Evolutionary conservation across 2,888 invertebrate genomes (phyloP), one percentile per base, ranked within the genome.

Genomic region (Schrankia costaestrigalis): DNA sequence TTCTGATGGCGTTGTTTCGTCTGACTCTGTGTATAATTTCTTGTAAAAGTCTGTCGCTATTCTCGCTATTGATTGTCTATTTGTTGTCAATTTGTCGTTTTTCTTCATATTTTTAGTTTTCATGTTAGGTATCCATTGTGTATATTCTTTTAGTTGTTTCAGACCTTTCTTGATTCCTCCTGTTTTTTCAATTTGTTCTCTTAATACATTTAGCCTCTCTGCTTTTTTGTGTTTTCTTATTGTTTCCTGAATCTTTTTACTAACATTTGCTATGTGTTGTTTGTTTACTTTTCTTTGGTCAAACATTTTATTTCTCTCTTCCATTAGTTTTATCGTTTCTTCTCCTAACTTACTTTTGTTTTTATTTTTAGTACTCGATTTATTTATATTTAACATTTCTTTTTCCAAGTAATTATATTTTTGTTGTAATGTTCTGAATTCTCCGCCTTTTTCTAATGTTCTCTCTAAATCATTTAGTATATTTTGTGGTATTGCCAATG

Each of bases 71-170:
- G 15, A 8, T 22, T 4, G 7, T 26, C 33, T 26, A 2, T 15
- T 33, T 15, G 22, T 24, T 8, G 14, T 15, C 2, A 15, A 7
- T 22, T 33, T 9, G 4, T 12, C 14, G 3, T 4, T 15, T 2
- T 21, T n/a, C 7, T 15, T 17, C 4, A 26, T 32, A 13, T 10
- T 22, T 26, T 33, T 19, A 1, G 10, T 33, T 27, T 33, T 39
- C 9, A 45, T 33, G 6, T 48, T 49, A 6, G 49, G 35, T 31
- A 54, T 46, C 46, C 49, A 54, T 31, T 46, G 34, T 25, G 39
- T 36, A 7, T 40, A 38, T 22, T 42, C 44, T 24, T 9, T 35
- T 11, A 48, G 24, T 21, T 52, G 46, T 37, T 44, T 49, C 26
- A 49, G 26, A 10, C 35, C 46, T 35, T 43, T 54, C 25, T 46